Conservation (phyloP, 2,113 vertebrate species). For the Heliornis fulica region DNA sequence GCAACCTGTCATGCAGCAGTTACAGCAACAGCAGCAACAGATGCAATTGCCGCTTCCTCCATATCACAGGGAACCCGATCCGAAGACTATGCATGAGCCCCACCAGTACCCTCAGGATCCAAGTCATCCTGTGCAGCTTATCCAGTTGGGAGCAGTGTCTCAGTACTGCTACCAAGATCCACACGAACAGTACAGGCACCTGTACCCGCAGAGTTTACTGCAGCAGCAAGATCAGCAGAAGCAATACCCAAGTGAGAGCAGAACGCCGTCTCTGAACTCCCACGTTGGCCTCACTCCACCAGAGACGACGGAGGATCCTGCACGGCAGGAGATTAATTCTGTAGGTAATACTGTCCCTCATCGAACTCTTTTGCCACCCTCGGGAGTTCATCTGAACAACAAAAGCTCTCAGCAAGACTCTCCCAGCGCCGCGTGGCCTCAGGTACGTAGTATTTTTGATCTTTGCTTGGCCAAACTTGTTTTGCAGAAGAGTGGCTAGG, state of each 20-base stretch:
- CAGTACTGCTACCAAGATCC: constrained; percentile 82
- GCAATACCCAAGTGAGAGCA: constrained; percentile 66
- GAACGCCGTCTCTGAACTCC: constrained; percentile 59
- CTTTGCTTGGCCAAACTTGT: not conserved
- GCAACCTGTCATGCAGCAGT: constrained; percentile 74
- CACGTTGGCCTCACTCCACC: constrained; percentile 67
- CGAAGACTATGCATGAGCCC: constrained; percentile 66
- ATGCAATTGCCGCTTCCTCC: constrained; percentile 73
- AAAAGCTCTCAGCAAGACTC: constrained; percentile 73
- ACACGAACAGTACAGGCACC: constrained; percentile 72
- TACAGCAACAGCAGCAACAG: constrained; percentile 72
- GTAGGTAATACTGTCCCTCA: constrained; percentile 54
- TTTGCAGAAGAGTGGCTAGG: not conserved
- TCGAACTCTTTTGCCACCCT: constrained; percentile 65
- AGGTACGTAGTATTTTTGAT: constrained; percentile 60
- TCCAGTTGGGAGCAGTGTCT: constrained; percentile 77
- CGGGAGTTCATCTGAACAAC: constrained; percentile 68
- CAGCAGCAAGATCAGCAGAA: constrained; percentile 71
- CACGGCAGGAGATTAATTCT: constrained; percentile 61
- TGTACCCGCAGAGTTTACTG: constrained; percentile 74
- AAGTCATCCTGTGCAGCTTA: constrained; percentile 75
- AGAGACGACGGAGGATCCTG: constrained; percentile 45
- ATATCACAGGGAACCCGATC: constrained; percentile 73
- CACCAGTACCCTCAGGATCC: constrained; percentile 77
- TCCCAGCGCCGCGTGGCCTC: constrained; percentile 71